phyloP scores from a whole-genome alignment of 2,113 vertebrate genomes.

The Thymallus thymallus region DNA sequence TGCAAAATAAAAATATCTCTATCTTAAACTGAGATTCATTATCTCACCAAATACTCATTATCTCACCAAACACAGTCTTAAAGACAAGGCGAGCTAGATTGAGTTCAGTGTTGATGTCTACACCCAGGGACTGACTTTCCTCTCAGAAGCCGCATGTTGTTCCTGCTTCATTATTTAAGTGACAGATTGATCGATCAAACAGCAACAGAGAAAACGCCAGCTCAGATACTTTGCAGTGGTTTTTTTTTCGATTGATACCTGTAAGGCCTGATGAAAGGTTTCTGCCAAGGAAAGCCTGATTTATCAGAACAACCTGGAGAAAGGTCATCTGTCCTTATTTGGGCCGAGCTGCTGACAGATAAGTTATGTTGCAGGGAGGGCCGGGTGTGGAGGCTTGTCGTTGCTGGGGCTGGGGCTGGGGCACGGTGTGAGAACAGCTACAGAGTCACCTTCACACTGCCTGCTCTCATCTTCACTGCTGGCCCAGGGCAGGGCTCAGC shows the following conservation, averaged over 20 bases:
- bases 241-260: constrained; percentile 61
- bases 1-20: too few relatives aligned
- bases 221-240: constrained; percentile 39
- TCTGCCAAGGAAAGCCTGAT: constrained; percentile 61
- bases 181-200: constrained; percentile 61
- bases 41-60: too few relatives aligned
- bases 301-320: constrained; percentile 58
- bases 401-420: too few relatives aligned
- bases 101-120: background rate
- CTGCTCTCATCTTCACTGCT: constrained; percentile 42
- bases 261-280: constrained; percentile 49
- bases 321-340: constrained; percentile 72
- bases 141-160: background rate
- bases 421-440: constrained; percentile 59
- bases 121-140: constrained; percentile 1
- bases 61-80: background rate
- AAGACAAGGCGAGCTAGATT: background rate
- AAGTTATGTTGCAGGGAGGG: constrained; percentile 50
- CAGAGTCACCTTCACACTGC: constrained; percentile 70
- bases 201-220: constrained; percentile 43
- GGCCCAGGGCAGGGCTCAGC: too few relatives aligned
- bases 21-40: too few relatives aligned
- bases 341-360: constrained; percentile 52
- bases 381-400: background rate
- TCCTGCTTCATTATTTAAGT: constrained; percentile 32